A percentile compares a stretch with the other conserved stretches of the same genome.
phyloP scores from a whole-genome alignment of 2,113 vertebrate species.

The Peromyscus maniculatus region DNA sequence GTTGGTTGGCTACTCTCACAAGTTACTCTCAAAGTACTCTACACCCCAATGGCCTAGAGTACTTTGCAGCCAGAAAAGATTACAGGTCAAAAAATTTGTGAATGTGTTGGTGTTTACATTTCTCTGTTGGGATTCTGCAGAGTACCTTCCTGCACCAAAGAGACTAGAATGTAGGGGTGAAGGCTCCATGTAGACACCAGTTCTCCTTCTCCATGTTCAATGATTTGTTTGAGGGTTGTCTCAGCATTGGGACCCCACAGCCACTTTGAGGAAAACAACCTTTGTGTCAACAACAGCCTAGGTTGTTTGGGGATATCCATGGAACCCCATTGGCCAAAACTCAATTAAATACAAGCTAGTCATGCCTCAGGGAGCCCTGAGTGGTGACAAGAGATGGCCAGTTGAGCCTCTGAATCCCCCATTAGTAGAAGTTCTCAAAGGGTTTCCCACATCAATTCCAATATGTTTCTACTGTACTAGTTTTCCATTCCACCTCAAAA shows the following conservation, averaged over 20 bases:
- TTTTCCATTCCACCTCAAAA: neutral
- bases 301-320: neutral
- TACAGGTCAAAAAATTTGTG: neutral
- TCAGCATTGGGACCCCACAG: no score
- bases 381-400: neutral
- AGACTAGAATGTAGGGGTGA: neutral
- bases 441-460: neutral
- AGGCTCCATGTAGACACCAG: no score
- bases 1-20: neutral
- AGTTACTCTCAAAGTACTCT: no score
- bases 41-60: no score
- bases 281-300: no score
- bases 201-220: no score
- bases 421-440: neutral
- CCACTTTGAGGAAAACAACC: no score
- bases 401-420: neutral
- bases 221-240: no score
- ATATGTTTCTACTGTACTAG: neutral
- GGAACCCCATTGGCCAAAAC: neutral
- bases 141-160: neutral
- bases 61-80: neutral
- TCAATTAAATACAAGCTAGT: neutral
- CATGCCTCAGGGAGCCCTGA: no score
- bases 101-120: neutral
- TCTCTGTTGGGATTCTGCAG: neutral